Percentiles rank a stretch among this genome's conserved stretches.
Conservation (phyloP, 2,113 vertebrate genomes). For the Dipodomys stephensi region DNA sequence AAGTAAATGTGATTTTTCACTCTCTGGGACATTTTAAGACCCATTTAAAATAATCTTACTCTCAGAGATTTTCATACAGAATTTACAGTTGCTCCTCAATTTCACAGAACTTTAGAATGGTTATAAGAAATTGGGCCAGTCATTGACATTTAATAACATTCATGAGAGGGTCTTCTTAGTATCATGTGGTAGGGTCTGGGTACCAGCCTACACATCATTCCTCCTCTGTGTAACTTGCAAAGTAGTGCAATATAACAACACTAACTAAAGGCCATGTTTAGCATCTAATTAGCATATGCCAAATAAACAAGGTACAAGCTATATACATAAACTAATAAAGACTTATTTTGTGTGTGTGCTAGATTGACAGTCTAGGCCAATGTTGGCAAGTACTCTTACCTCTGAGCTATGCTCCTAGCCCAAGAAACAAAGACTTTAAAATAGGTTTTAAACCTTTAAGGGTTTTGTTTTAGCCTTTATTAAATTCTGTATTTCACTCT, state of each 20-base stretch:
- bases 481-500: conserved; percentile 12
- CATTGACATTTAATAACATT: conserved; percentile 38
- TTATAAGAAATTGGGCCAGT: conserved; percentile 58
- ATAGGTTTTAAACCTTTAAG: conserved; percentile 20
- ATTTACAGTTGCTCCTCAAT: conserved; percentile 43
- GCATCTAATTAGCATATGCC: conserved; percentile 41
- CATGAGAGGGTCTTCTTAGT: conserved; percentile 50
- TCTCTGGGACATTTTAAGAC: conserved; percentile 47
- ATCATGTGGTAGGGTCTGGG: conserved; percentile 39
- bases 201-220: conserved; percentile 44
- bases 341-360: not conserved
- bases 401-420: not conserved
- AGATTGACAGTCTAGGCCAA: not conserved
- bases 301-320: conserved; percentile 52
- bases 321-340: not conserved
- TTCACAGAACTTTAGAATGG: conserved; percentile 25
- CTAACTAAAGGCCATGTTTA: conserved; percentile 55
- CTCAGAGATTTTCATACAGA: conserved; percentile 15
- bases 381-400: too few relatives aligned
- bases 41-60: conserved; percentile 60
- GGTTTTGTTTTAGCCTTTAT: conserved; percentile 35
- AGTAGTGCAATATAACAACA: not conserved
- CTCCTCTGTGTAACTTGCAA: conserved; percentile 59
- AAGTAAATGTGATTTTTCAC: not conserved
- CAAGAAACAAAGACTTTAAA: conserved; percentile 50